Base-by-base conservation (phyloP, 1,140 invertebrate species). In the Drosophila biarmipes region DNA sequence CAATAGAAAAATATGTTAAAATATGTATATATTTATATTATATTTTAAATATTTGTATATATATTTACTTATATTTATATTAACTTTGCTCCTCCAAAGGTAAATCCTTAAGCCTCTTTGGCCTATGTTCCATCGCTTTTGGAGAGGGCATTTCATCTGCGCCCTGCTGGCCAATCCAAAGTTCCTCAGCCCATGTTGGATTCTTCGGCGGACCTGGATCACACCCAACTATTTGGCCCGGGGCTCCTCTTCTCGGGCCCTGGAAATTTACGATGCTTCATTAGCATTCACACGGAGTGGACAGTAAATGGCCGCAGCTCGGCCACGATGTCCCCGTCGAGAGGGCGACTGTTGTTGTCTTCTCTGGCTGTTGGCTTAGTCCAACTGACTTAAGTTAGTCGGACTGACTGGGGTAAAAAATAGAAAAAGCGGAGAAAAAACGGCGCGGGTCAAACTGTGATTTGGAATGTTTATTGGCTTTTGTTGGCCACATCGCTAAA, bases 241-340 rank as follows among this genome's bases (percentile, higher is more conserved):
- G n/a, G 34, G 37, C 46, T 62, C 19, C 37, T 54, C 52, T 42
- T 27, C 51, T 73, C 52, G 37, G 27, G 34, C 29, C 37, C 27
- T 52, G 40, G 29, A 66, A 81, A 86, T 87, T 87, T 86, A 86
- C 72, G 79, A 86, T 82, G 74, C 80, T 71, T 86, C 64, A 87
- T 86, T 87, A 78, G 82, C 82, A 86, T 86, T 64, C 82, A 72
- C 61, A 52, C 78, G 57, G 81, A 87, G 78, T 81, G 64, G 69
- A 81, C 78, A 78, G 35, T 45, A 67, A 54, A 55, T 68, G 49
- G 37, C 35, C 43, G 24, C 17, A 40, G 19, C 55, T 34, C n/a
- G 7, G 8, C 15, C 14, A 29, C 11, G 38, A n/a, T 40, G 52
- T 27, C 37, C 35, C 53, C 53, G 37, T 27, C 17, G 53, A 27